These are phyloP conservation scores for Athalia cordata DNA, from an alignment of 2,888 invertebrate species.

Conservation along the genomic window DNA sequence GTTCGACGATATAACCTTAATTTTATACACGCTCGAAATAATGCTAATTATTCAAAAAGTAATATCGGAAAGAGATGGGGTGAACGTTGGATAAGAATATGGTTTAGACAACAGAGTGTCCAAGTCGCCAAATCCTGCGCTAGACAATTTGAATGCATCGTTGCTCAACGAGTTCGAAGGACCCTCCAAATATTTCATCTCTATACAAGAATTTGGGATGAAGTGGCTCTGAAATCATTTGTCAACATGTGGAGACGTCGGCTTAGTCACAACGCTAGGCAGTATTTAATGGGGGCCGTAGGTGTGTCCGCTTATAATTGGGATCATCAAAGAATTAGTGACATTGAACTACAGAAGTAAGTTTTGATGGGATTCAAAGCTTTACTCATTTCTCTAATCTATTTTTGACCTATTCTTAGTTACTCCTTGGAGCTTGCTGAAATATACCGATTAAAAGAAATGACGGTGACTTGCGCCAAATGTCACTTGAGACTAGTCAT, in stretches of 20 bases:
- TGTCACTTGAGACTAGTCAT: constrained; percentile 74
- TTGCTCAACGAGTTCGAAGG: constrained; percentile 78
- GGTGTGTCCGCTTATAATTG: constrained; percentile 78
- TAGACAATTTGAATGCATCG: constrained; percentile 67
- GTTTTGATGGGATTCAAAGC: background rate
- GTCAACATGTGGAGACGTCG: constrained; percentile 73
- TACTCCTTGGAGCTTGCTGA: constrained; percentile 78
- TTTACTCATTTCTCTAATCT: constrained; percentile 15
- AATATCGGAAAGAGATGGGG: constrained; percentile 56
- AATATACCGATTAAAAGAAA: constrained; percentile 75
- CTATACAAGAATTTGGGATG: constrained; percentile 80
- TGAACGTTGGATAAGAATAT: constrained; percentile 57
- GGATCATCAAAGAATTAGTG: constrained; percentile 77
- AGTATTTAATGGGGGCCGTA: constrained; percentile 77
- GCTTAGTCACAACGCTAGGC: constrained; percentile 74
- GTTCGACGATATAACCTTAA: constrained; percentile 40
- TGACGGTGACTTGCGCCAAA: constrained; percentile 75
- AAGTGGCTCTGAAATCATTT: constrained; percentile 76
- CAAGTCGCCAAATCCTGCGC: constrained; percentile 62
- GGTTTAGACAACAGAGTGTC: constrained; percentile 63
- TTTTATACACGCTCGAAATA: constrained; percentile 39
- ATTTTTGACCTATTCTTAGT: constrained; percentile 55
- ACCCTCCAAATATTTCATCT: constrained; percentile 80
- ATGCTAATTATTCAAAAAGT: constrained; percentile 50
- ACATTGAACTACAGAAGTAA: constrained; percentile 76